Evolutionary conservation across 2,888 invertebrate species (phyloP), one percentile per base, ranked within the genome.

Genomic region (Tipula unca): DNA sequence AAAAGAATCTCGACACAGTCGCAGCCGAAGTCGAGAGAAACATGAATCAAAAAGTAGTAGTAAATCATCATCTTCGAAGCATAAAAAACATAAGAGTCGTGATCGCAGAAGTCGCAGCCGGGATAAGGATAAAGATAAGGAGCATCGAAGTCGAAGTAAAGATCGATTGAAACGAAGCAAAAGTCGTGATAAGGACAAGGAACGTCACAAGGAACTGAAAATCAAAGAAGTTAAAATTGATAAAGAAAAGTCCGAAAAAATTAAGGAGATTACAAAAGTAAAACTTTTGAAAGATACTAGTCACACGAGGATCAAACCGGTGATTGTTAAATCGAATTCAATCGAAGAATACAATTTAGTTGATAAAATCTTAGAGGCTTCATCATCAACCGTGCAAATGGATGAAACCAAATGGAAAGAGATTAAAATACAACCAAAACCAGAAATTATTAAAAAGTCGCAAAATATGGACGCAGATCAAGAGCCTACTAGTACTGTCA

Each of bases 401-500:
- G 86, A 87, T 4, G 86, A 86, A 85, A 87, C 87, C 86, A 87
- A 87, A 86, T 84, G 83, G 39, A 86, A 83, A 86, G 85, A 54
- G 48, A 87, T 85, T 83, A 86, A 86, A 82, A 84, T 87, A 54
- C 29, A 86, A 85, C 48, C 86, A 84, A 85, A 85, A 35, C 25
- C 87, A 1, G 86, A 32, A 48, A 85, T 85, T 25, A 85, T 69
- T 83, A 86, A 86, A 5, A 87, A 86, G 85, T 86, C 86, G 17
- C 86, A 85, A 85, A 87, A 86, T 32, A 85, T 92, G 86, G 94
- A 94, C 88, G 94, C 94, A 88, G 96, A 96, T 88, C 94, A 95
- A 88, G 96, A 96, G 89, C 96, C 96, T 0, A 94, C 93, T 86
- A 96, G 96, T 82, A 96, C 96, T 5, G 95, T 96, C 3, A 93